Evolutionary conservation across 2,888 invertebrate species (phyloP).

Genomic region (Scaptomyza cyrtandrae): DNA sequence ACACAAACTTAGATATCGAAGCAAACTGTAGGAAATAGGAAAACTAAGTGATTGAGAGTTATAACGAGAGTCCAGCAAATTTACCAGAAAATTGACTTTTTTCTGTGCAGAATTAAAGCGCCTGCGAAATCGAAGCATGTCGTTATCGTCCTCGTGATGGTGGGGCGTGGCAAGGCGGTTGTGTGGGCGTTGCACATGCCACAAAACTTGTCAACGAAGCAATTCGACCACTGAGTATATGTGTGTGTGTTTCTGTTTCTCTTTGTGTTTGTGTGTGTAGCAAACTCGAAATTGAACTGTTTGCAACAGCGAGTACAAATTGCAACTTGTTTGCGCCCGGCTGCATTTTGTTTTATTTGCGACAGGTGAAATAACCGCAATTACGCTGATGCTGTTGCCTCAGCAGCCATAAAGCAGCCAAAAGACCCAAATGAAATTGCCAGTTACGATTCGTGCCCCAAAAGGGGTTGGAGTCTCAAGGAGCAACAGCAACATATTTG

Average conservation of each 20-base stretch:
- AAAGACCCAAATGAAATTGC: slow-evolving; percentile 65
- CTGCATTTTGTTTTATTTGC: slow-evolving; percentile 78
- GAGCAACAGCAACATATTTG: slow-evolving; percentile 58
- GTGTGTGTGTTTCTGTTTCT: background rate
- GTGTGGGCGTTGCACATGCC: slow-evolving; percentile 49
- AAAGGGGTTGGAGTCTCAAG: background rate
- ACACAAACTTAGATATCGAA: slow-evolving; percentile 6
- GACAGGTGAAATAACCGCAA: slow-evolving; percentile 79
- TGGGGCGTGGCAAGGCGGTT: slow-evolving; percentile 4
- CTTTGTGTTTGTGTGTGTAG: slow-evolving; percentile 15
- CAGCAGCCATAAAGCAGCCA: slow-evolving; percentile 53
- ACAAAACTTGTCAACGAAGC: slow-evolving; percentile 68
- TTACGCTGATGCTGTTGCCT: slow-evolving; percentile 68
- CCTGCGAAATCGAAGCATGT: slow-evolving; percentile 25
- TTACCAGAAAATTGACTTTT: slow-evolving; percentile 84
- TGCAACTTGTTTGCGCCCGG: slow-evolving; percentile 75
- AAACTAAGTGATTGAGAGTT: slow-evolving; percentile 83
- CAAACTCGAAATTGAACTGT: slow-evolving; percentile 74
- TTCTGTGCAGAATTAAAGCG: slow-evolving; percentile 73
- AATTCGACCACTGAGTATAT: slow-evolving; percentile 33
- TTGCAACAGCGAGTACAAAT: slow-evolving; percentile 74
- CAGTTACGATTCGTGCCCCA: slow-evolving; percentile 10
- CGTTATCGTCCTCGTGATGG: background rate
- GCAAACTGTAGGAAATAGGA: slow-evolving; percentile 74
- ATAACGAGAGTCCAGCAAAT: slow-evolving; percentile 82